Evolutionary conservation across 1,140 invertebrate species (phyloP).

Genomic region (Drosophila navojoa): DNA sequence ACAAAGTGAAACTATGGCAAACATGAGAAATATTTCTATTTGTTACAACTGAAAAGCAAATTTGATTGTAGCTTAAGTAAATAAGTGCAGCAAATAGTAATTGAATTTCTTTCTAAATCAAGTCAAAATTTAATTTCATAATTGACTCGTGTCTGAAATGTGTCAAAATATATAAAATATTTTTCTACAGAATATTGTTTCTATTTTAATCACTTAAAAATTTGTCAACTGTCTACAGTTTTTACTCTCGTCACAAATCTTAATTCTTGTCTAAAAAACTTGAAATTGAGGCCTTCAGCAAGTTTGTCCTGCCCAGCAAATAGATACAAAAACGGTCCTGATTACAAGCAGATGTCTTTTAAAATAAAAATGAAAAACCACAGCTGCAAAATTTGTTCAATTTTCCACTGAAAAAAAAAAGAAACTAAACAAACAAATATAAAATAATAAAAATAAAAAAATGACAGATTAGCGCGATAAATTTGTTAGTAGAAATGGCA

Average conservation of each 20-base stretch:
- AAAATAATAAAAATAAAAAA: background rate
- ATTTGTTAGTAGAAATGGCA: constrained; percentile 7
- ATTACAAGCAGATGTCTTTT: no score
- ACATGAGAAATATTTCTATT: constrained; percentile 32
- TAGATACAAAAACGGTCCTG: background rate
- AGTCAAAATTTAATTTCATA: constrained; percentile 9
- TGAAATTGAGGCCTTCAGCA: no score
- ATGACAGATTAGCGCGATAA: constrained; percentile 42
- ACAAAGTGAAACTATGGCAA: constrained; percentile 4
- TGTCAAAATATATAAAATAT: background rate
- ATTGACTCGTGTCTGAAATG: background rate
- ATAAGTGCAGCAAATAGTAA: constrained; percentile 6
- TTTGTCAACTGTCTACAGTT: no score
- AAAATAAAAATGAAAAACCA: background rate
- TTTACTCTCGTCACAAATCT: no score
- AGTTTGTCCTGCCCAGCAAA: constrained; percentile 7
- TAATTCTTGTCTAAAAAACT: no score
- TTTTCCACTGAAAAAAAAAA: constrained; percentile 2
- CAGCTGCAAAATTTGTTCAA: constrained; percentile 24
- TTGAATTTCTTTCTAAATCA: constrained; percentile 5
- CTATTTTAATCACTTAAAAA: no score
- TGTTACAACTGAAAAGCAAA: constrained; percentile 19
- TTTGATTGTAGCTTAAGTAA: background rate
- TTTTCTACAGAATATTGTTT: background rate
- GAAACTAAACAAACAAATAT: constrained; percentile 8